Conservation (phyloP, 1,140 invertebrate genomes). For the Sesamia nonagrioides region DNA sequence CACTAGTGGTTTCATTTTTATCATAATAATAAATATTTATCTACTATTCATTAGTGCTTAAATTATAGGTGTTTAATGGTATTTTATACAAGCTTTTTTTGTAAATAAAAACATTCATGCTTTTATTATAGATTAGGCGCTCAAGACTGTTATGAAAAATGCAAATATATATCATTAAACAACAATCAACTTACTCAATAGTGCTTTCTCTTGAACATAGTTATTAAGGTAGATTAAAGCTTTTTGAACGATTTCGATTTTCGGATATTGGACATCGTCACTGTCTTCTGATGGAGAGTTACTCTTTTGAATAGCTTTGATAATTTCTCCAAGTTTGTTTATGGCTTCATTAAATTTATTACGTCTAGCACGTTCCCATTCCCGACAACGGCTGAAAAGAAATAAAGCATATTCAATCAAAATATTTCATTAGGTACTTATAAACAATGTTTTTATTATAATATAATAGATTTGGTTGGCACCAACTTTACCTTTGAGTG, state of each 20-base stretch:
- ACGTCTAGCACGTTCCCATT: slow-evolving; percentile 80
- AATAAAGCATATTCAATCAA: slow-evolving; percentile 18
- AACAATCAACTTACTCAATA: slow-evolving; percentile 78
- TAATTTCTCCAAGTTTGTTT: slow-evolving; percentile 75
- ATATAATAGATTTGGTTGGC: not conserved
- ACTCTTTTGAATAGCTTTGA: slow-evolving; percentile 73
- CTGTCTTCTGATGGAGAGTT: slow-evolving; percentile 61
- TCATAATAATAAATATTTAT: too few species aligned
- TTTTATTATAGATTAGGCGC: too few species aligned
- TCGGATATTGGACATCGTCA: slow-evolving; percentile 77
- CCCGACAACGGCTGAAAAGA: slow-evolving; percentile 73
- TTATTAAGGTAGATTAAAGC: slow-evolving; percentile 77
- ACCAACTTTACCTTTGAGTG: slow-evolving; percentile 66
- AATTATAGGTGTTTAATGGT: too few species aligned
- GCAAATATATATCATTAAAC: too few species aligned
- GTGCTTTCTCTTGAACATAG: slow-evolving; percentile 73
- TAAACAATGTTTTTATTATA: slow-evolving; percentile 21
- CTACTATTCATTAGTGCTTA: too few species aligned
- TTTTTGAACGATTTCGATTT: slow-evolving; percentile 83
- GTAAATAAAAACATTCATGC: too few species aligned
- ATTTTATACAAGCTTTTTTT: too few species aligned
- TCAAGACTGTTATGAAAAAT: too few species aligned
- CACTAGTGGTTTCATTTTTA: too few species aligned
- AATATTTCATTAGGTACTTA: not conserved
- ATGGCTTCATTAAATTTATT: slow-evolving; percentile 83